Conservation (phyloP, 2,888 invertebrate species). For the Ceramica pisi region DNA sequence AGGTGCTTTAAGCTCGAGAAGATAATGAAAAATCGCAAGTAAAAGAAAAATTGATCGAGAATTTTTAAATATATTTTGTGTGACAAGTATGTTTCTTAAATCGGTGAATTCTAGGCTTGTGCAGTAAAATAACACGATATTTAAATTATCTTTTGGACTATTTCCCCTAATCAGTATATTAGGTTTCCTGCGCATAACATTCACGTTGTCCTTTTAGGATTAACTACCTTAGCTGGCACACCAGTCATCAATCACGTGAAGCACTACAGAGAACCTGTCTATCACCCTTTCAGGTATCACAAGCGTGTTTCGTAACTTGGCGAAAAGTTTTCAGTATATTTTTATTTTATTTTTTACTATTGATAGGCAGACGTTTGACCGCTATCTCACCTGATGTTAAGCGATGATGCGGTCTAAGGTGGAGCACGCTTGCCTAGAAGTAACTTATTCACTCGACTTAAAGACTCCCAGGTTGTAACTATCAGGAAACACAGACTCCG, state of each 20-base stretch:
- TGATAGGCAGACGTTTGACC: too few species aligned
- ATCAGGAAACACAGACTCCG: too few species aligned
- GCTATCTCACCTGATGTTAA: too few species aligned
- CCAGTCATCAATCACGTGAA: constrained; percentile 25
- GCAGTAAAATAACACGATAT: too few species aligned
- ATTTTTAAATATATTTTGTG: neutral
- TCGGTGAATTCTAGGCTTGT: too few species aligned
- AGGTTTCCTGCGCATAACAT: too few species aligned
- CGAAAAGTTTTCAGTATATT: constrained; percentile 1
- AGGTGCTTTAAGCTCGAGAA: constrained; percentile 8
- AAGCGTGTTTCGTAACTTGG: constrained; percentile 13
- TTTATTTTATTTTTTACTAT: too few species aligned
- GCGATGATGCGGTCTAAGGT: too few species aligned
- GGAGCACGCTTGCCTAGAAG: too few species aligned
- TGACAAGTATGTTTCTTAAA: neutral
- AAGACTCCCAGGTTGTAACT: too few species aligned
- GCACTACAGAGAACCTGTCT: neutral
- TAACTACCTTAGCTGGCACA: constrained; percentile 26
- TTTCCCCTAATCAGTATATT: neutral
- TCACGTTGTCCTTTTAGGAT: too few species aligned
- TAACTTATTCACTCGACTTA: too few species aligned
- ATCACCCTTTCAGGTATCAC: constrained; percentile 1
- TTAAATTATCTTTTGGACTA: neutral
- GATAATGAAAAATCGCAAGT: neutral
- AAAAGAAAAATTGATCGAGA: neutral